phyloP scores from a whole-genome alignment of 1,140 invertebrate species.

The Probaryconus sp. region DNA sequence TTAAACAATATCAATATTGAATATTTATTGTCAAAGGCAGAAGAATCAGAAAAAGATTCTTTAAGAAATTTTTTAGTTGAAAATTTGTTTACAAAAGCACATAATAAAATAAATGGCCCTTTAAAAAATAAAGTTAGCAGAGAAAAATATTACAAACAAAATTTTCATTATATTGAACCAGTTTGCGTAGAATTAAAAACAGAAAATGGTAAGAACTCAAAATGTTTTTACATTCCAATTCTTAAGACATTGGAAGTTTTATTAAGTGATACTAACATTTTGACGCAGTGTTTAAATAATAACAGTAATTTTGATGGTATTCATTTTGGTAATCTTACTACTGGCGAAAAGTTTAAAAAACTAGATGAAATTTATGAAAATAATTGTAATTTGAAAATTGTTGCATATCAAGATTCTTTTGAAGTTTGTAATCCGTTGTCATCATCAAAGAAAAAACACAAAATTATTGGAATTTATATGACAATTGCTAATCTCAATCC shows the following conservation, averaged over 20 bases:
- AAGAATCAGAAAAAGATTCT: conserved; percentile 11
- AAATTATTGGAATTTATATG: conserved; percentile 42
- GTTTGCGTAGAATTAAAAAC: conserved; percentile 13
- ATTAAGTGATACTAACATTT: conserved; percentile 28
- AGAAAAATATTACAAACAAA: conserved; percentile 19
- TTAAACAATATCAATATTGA: conserved; percentile 31
- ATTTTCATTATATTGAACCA: conserved; percentile 32
- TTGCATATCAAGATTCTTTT: conserved; percentile 47
- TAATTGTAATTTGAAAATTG: conserved; percentile 17
- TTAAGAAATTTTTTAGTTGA: not conserved
- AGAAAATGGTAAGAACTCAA: conserved; percentile 7
- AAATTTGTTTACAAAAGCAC: conserved; percentile 34
- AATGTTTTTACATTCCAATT: conserved; percentile 47
- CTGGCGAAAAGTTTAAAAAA: conserved; percentile 16
- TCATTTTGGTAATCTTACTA: conserved; percentile 30
- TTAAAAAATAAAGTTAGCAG: conserved; percentile 18
- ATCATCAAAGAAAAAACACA: conserved; percentile 22
- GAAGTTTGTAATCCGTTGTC: conserved; percentile 47
- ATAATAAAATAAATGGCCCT: conserved; percentile 23
- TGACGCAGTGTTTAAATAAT: conserved; percentile 27
- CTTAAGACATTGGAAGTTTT: conserved; percentile 31
- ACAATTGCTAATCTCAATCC: conserved; percentile 31
- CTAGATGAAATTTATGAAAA: conserved; percentile 7
- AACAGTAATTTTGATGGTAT: conserved; percentile 8
- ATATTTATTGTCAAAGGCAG: conserved; percentile 30